Evolutionary conservation across 2,888 invertebrate genomes (phyloP), one percentile per base, ranked within the genome.

Genomic region (Microdon myrmicae): DNA sequence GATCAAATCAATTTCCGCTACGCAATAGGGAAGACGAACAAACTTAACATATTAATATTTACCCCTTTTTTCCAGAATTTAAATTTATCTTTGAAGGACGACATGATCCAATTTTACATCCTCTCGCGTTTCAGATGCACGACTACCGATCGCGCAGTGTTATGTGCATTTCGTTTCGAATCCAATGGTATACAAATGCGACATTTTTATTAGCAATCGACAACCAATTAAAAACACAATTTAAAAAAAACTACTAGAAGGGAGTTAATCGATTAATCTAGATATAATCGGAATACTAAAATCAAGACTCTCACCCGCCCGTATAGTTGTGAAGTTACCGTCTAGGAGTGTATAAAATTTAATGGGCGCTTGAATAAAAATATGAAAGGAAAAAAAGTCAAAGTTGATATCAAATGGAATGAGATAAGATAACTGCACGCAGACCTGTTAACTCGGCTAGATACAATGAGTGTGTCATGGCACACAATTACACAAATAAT

Each of bases 61-160:
- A 79, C 79, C 80, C 76, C 76, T 71, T 76, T 74, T 32, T 72
- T 72, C 79, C 79, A 80, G 48, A 78, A 71, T 72, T 77, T 79
- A 55, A 80, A 75, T 71, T 76, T 79, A 68, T 79, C 79, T 71
- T 77, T 79, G 60, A 79, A 75, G 28, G 79, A 80, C 66, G 79
- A 74, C 79, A 79, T 80, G 49, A 61, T 69, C 43, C 68, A 60
- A 51, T 48, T 43, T 56, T 71, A 48, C 67, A 22, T 22, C 8
- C 8, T 6, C 5, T 22, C 8, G 22, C 22, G 8, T 22, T 6
- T 22, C 5, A 8, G 5, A 22, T 6, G 22, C 8, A 22, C n/a
- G n/a, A n/a, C n/a, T n/a, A n/a, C n/a, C n/a, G n/a, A n/a, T n/a
- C n/a, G n/a, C n/a, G n/a, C n/a, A n/a, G n/a, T n/a, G n/a, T n/a